phyloP scores from a whole-genome alignment of 2,797 vertebrate genomes.

The Sylvilagus floridanus region DNA sequence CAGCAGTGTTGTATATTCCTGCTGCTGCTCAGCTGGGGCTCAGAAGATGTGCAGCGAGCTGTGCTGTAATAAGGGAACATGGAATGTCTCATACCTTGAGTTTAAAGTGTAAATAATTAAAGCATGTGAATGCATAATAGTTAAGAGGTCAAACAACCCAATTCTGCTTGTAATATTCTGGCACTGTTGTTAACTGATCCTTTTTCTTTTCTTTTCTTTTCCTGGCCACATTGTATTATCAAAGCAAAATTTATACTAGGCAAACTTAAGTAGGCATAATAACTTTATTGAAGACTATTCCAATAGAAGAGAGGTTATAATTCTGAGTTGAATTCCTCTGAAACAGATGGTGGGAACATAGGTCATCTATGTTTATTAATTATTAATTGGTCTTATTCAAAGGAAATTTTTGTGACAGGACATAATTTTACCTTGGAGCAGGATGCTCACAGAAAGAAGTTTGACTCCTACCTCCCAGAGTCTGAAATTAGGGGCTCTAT shows the following conservation, averaged over 20 bases:
- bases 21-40: neutral
- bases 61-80: neutral
- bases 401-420: neutral
- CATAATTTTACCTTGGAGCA: neutral
- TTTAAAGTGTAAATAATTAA: neutral
- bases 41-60: neutral
- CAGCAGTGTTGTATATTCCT: neutral
- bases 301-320: neutral
- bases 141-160: neutral
- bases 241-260: neutral
- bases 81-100: neutral
- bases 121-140: neutral
- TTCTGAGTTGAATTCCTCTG: neutral
- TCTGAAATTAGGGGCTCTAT: no score
- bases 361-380: neutral
- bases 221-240: neutral
- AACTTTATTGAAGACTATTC: neutral
- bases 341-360: neutral
- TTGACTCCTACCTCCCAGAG: neutral
- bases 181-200: neutral
- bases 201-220: neutral
- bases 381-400: neutral
- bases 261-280: neutral
- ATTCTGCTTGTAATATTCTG: neutral
- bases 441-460: fast-evolving